Evolutionary conservation across 2,797 vertebrate genomes (phyloP), one percentile per base, ranked within the genome.

Genomic region (Neosilurus mollespiculum): DNA sequence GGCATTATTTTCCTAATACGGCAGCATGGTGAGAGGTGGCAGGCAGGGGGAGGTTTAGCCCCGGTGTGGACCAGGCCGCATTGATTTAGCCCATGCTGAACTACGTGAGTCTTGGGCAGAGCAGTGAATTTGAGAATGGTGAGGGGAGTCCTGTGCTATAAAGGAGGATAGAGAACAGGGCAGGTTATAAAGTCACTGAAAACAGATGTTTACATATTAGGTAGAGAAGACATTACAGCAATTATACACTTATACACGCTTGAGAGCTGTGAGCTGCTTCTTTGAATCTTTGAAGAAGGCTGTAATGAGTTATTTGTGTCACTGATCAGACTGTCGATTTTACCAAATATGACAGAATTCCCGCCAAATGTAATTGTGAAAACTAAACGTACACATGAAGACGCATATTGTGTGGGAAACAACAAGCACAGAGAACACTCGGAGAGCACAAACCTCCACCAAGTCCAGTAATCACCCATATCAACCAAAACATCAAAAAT

Each of bases 141-240:
- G 92, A 90, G 88, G 92, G 90, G 91, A 90, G 91, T 92, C 87
- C 90, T 87, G 88, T 83, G 89, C 90, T 90, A 89, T 90, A 90
- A 53, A 51, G 80, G 88, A 92, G 90, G 89, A 91, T 92, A 91
- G 91, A 93, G 92, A 93, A 91, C 93, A 93, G 92, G 92, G 91
- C 93, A 92, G 91, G 92, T 94, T 93, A 92, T 93, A 93, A 92
- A 94, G 94, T 93, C 94, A 93, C 93, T 92, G 93, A 92, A 84
- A 94, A 94, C 92, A 94, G 93, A 94, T 94, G 94, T 94, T 95
- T 94, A 93, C 93, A 94, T 93, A 94, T 94, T 94, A 94, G 93
- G 92, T 92, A 92, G 91, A 93, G 94, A 93, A 92, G 92, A 94
- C 93, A 94, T 93, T 94, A 94, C 92, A 90, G 92, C 93, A 93